Percentiles rank a stretch among this genome's conserved stretches.
phyloP scores from a whole-genome alignment of 2,888 invertebrate species.

The Myopa tessellatipennis region DNA sequence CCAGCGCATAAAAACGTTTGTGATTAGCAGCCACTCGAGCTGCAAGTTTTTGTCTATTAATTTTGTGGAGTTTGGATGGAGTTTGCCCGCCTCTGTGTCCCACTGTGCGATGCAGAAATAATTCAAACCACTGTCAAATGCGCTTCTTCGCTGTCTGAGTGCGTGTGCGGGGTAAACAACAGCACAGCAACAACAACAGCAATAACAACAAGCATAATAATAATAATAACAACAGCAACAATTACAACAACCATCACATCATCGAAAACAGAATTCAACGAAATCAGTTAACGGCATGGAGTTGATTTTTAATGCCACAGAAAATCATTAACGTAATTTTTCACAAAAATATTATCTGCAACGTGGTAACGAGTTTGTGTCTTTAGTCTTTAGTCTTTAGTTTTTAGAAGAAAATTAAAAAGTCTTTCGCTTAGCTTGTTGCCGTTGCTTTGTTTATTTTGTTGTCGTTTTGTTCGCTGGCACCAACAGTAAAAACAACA shows the following conservation, averaged over 20 bases:
- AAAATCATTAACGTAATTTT: conserved; percentile 34
- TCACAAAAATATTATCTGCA: conserved; percentile 7
- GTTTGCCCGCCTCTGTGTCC: not conserved
- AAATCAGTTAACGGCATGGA: conserved; percentile 27
- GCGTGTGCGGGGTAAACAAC: not conserved
- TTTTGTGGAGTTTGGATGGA: conserved; percentile 8
- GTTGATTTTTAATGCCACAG: conserved; percentile 32
- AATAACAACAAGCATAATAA: not conserved
- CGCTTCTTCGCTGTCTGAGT: not conserved
- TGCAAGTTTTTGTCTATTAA: conserved; percentile 16
- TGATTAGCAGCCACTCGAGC: conserved; percentile 15
- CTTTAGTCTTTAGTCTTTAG: conserved; percentile 8
- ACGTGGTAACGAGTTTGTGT: conserved; percentile 22
- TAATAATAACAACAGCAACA: not conserved
- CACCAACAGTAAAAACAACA: too few relatives aligned
- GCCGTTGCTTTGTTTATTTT: not conserved
- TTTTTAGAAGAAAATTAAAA: not conserved
- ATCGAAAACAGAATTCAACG: not conserved
- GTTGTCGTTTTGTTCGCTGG: not conserved
- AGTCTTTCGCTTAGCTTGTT: conserved; percentile 13
- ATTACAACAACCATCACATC: not conserved
- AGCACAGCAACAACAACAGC: not conserved
- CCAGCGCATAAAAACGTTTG: conserved; percentile 15
- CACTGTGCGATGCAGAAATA: conserved; percentile 10
- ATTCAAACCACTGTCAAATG: not conserved